Conservation (phyloP, 2,888 invertebrate genomes). For the Drosophila lacicola region DNA sequence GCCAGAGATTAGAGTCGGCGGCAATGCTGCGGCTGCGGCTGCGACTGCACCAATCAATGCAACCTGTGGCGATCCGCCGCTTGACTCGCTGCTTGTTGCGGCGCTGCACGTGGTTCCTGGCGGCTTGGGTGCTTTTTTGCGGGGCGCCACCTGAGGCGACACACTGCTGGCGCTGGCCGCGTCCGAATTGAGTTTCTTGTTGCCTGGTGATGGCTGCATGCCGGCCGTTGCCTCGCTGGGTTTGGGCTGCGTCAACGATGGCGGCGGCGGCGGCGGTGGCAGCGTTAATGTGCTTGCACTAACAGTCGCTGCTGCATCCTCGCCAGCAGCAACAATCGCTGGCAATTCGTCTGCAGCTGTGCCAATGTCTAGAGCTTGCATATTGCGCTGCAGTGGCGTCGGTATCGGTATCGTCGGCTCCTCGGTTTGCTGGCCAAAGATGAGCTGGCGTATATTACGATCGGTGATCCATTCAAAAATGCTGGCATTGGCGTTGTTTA, state of each 20-base stretch:
- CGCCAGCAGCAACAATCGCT: conserved; percentile 31
- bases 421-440: conserved; percentile 78
- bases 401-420: conserved; percentile 23
- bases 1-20: conserved; percentile 54
- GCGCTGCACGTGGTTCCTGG: conserved; percentile 37
- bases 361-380: conserved; percentile 65
- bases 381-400: conserved; percentile 54
- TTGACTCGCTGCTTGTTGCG: conserved; percentile 20
- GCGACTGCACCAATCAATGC: conserved; percentile 12
- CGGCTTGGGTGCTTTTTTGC: conserved; percentile 78
- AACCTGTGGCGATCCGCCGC: conserved; percentile 10
- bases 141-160: conserved; percentile 75
- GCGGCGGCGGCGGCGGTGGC: conserved; percentile 48
- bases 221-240: conserved; percentile 34
- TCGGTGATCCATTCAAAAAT: conserved; percentile 89
- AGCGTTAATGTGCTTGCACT: conserved; percentile 40
- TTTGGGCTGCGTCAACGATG: conserved; percentile 48
- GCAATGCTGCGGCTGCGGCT: conserved; percentile 30
- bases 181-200: conserved; percentile 78
- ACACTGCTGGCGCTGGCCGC: conserved; percentile 38
- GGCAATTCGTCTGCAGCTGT: conserved; percentile 19
- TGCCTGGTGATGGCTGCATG: conserved; percentile 62
- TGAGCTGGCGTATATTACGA: conserved; percentile 82
- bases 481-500: conserved; percentile 89
- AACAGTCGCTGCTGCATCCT: conserved; percentile 34